These are phyloP conservation scores for Trachymyrmex septentrionalis DNA, from an alignment of 1,140 invertebrate species.

Conservation along the genomic window DNA sequence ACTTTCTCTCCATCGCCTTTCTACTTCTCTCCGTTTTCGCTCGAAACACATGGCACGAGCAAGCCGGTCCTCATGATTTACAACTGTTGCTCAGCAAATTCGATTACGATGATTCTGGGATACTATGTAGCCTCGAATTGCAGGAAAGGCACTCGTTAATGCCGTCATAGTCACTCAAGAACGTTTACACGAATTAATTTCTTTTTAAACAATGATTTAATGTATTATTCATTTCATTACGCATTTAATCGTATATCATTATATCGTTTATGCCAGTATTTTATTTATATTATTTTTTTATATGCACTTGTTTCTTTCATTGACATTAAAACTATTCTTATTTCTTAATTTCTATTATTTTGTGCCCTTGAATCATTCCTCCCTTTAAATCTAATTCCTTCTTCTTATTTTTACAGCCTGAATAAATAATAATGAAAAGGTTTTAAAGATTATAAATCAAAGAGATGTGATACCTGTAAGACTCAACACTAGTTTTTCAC, in stretches of 20 bases:
- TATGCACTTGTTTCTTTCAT: not conserved
- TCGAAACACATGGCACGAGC: constrained; percentile 56
- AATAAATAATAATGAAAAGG: not conserved
- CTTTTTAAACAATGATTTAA: not conserved
- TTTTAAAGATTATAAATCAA: too few species aligned
- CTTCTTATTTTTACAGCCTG: not conserved
- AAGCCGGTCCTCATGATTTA: constrained; percentile 66
- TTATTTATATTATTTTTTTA: too few species aligned
- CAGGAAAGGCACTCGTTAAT: constrained; percentile 14
- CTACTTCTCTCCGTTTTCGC: constrained; percentile 51
- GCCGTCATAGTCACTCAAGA: not conserved
- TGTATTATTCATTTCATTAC: not conserved
- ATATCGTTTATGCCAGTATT: too few species aligned
- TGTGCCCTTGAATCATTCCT: not conserved
- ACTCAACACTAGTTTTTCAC: too few species aligned
- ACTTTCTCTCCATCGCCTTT: constrained; percentile 34
- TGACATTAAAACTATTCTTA: not conserved
- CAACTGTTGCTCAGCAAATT: constrained; percentile 72
- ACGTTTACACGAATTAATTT: not conserved
- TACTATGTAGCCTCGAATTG: constrained; percentile 51
- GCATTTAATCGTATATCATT: not conserved
- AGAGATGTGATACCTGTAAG: too few species aligned
- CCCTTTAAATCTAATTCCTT: not conserved
- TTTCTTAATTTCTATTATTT: not conserved
- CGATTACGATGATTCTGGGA: constrained; percentile 71